Conservation (phyloP, 2,797 vertebrate species). For the Pogonophryne albipinna region DNA sequence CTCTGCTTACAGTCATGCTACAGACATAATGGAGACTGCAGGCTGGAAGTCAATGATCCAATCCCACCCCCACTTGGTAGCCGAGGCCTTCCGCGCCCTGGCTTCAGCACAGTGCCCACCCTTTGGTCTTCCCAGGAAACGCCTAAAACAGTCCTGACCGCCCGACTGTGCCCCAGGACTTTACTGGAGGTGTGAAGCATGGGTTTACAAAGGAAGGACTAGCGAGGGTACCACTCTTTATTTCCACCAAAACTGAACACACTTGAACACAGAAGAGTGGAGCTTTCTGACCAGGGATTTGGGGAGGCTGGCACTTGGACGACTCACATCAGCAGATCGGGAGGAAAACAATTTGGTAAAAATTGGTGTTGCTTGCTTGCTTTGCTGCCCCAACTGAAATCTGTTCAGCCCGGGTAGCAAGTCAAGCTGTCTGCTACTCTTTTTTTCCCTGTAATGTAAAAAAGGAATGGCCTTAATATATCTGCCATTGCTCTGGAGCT, state of each 20-base stretch:
- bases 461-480: slow-evolving; percentile 95
- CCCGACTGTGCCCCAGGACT: slow-evolving; percentile 83
- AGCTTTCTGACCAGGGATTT: slow-evolving; percentile 74
- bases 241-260: slow-evolving; percentile 81
- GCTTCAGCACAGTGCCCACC: slow-evolving; percentile 96
- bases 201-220: slow-evolving; percentile 83
- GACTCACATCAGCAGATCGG: slow-evolving; percentile 71
- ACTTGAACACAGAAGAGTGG: slow-evolving; percentile 77
- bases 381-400: slow-evolving; percentile 72
- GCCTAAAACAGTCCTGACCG: slow-evolving; percentile 97
- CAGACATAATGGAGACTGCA: slow-evolving; percentile 99
- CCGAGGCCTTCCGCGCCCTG: slow-evolving; percentile 97
- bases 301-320: slow-evolving; percentile 74
- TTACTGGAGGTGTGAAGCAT: slow-evolving; percentile 77
- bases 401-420: slow-evolving; percentile 70
- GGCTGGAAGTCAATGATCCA: slow-evolving; percentile 99
- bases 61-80: slow-evolving; percentile 98
- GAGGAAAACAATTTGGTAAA: slow-evolving; percentile 55
- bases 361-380: slow-evolving; percentile 75
- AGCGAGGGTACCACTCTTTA: slow-evolving; percentile 82
- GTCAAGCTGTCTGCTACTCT: slow-evolving; percentile 84
- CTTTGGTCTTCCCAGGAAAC: slow-evolving; percentile 95
- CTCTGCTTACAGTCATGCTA: slow-evolving; percentile 92
- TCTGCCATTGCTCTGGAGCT: slow-evolving; percentile 94
- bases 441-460: slow-evolving; percentile 89